These are phyloP conservation scores for Progne subis DNA, from an alignment of 2,113 vertebrate genomes.

Conservation along the genomic window DNA sequence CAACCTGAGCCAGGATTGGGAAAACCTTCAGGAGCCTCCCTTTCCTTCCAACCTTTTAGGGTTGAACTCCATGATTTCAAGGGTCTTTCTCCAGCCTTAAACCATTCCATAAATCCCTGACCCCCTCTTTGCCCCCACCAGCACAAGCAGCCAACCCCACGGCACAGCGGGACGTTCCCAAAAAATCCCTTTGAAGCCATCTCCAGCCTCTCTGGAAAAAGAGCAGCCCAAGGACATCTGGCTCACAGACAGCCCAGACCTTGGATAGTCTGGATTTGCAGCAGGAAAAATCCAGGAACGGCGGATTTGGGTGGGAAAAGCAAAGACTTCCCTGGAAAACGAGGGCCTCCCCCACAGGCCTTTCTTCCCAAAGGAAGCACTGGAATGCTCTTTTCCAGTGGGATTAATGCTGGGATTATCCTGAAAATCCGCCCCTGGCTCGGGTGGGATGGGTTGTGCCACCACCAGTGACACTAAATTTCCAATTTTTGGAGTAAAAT, in stretches of 20 bases:
- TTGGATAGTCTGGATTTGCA: not conserved
- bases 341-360: not conserved
- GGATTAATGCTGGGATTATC: not conserved
- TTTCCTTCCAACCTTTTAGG: not conserved
- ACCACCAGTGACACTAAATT: rapidly evolving
- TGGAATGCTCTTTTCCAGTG: not conserved
- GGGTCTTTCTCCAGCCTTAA: not conserved
- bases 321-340: not conserved
- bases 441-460: rapidly evolving
- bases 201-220: not conserved
- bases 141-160: not conserved
- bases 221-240: not conserved
- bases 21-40: not conserved
- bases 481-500: not conserved
- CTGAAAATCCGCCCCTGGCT: not conserved
- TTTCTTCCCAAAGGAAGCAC: not conserved
- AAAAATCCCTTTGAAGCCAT: not conserved
- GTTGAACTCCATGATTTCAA: not conserved
- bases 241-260: not conserved
- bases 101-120: not conserved
- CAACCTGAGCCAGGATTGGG: not conserved
- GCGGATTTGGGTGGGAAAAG: not conserved
- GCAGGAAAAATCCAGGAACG: not conserved
- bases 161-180: not conserved
- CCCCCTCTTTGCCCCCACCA: not conserved